Conservation (phyloP, 2,888 invertebrate species). For the Pammene aurita region DNA sequence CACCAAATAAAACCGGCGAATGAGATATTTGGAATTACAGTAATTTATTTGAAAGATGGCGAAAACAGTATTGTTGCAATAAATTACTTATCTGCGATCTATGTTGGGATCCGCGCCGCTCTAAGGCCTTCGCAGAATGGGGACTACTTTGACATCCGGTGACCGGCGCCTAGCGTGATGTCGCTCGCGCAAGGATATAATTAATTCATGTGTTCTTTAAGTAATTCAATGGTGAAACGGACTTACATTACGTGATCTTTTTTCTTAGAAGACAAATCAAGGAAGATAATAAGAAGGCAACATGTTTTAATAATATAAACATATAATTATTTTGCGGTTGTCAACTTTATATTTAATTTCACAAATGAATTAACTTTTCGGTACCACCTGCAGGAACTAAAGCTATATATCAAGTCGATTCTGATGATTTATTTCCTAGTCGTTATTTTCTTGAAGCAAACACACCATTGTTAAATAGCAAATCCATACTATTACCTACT, state of each 20-base stretch:
- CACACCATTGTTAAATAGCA: no score
- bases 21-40: conserved; percentile 33
- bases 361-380: no score
- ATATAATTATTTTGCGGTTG: no score
- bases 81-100: conserved; percentile 33
- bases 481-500: no score
- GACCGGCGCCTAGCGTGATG: conserved; percentile 13
- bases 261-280: no score
- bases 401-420: no score
- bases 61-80: conserved; percentile 36
- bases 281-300: no score
- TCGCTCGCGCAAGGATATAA: conserved; percentile 4
- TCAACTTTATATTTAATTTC: no score
- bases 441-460: no score
- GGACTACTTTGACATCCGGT: conserved; percentile 30
- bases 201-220: neutral
- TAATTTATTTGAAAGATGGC: conserved; percentile 40
- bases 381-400: no score
- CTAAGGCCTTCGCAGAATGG: conserved; percentile 31
- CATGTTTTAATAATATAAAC: no score
- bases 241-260: neutral
- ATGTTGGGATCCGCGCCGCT: conserved; percentile 24
- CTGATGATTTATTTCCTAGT: no score
- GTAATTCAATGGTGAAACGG: neutral
- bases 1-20: conserved; percentile 37